phyloP scores from a whole-genome alignment of 2,797 vertebrate species.

The Phrynocephalus guinanensis region DNA sequence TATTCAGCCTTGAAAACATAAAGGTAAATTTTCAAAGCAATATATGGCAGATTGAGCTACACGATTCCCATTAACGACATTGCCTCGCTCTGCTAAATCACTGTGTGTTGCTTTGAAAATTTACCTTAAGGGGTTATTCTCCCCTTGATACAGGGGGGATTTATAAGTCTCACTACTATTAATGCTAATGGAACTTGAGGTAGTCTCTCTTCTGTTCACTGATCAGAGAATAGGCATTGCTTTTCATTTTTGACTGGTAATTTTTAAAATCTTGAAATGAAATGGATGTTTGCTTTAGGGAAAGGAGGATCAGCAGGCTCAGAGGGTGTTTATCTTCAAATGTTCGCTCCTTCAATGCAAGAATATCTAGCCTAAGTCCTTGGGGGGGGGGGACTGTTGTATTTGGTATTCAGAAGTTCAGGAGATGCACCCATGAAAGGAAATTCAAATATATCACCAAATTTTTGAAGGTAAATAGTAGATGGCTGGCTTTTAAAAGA shows the following conservation, averaged over 20 bases:
- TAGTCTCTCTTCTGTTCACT: constrained; percentile 57
- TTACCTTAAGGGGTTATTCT: constrained; percentile 46
- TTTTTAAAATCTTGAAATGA: constrained; percentile 63
- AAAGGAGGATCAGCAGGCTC: constrained; percentile 72
- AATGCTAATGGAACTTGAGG: constrained; percentile 55
- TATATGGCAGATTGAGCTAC: constrained; percentile 35
- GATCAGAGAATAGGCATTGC: constrained; percentile 54
- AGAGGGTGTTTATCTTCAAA: constrained; percentile 58
- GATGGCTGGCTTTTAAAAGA: constrained; percentile 54
- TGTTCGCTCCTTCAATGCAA: constrained; percentile 41
- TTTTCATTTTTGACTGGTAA: constrained; percentile 58
- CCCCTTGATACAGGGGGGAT: constrained; percentile 34
- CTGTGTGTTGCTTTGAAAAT: constrained; percentile 49
- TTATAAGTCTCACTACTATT: constrained; percentile 38
- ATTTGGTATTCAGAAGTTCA: constrained; percentile 55
- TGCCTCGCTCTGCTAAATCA: constrained; percentile 52
- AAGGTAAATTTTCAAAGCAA: constrained; percentile 50
- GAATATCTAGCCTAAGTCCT: constrained; percentile 26
- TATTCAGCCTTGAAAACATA: neutral
- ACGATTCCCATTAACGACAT: constrained; percentile 51
- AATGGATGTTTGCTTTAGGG: constrained; percentile 72
- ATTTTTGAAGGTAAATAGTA: constrained; percentile 60
- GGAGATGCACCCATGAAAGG: constrained; percentile 40
- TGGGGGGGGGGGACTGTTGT: constrained; percentile 23
- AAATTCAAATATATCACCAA: constrained; percentile 50